These are phyloP conservation scores for Phaenicophaeus curvirostris DNA, from an alignment of 2,797 vertebrate species.

Conservation along the genomic window DNA sequence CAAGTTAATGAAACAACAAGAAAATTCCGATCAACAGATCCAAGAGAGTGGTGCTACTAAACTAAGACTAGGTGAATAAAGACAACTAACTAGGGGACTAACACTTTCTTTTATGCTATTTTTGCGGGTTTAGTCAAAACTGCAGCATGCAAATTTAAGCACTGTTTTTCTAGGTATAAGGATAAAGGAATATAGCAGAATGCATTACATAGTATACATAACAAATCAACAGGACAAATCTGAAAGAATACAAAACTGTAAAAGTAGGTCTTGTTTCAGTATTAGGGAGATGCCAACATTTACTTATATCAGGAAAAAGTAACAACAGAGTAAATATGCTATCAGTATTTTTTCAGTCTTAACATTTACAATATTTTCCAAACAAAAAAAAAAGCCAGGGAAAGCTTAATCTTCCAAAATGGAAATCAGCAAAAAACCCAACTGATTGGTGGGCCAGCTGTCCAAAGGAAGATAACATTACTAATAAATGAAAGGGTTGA, in stretches of 20 bases:
- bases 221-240: background rate
- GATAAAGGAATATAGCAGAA: background rate
- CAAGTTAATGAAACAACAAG: background rate
- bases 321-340: background rate
- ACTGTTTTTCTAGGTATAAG: background rate
- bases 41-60: background rate
- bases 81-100: accelerated
- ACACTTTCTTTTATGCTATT: background rate
- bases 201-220: background rate
- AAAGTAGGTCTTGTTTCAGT: background rate
- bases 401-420: background rate
- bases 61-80: background rate
- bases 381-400: background rate
- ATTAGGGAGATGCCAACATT: background rate
- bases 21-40: background rate
- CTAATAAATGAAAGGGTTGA: background rate
- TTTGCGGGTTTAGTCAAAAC: background rate
- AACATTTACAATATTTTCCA: background rate
- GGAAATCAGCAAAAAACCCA: background rate
- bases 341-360: background rate
- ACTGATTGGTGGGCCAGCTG: background rate
- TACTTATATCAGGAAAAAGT: background rate
- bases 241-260: background rate
- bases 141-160: background rate
- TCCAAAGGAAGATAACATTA: background rate